These are phyloP conservation scores for Euzophera pinguis DNA, from an alignment of 2,888 invertebrate species.

Conservation along the genomic window DNA sequence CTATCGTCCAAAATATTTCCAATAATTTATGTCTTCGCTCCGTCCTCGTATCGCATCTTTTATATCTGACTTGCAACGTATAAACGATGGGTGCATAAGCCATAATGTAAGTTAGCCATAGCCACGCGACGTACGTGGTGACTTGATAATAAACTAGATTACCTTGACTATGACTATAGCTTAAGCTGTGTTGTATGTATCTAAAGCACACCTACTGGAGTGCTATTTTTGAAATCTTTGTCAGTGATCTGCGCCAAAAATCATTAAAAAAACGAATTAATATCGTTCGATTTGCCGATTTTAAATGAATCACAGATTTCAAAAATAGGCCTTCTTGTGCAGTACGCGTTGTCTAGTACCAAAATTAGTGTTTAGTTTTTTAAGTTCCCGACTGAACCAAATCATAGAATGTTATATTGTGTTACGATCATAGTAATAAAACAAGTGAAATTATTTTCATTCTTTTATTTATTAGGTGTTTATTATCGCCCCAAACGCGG, in stretches of 20 bases:
- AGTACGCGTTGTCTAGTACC: constrained; percentile 60
- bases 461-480: constrained; percentile 35
- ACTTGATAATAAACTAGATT: constrained; percentile 31
- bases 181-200: constrained; percentile 32
- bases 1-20: too few relatives aligned
- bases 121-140: constrained; percentile 37
- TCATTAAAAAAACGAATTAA: too few relatives aligned
- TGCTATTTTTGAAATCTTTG: too few relatives aligned
- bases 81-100: constrained; percentile 50
- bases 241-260: too few relatives aligned
- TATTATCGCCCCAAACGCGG: constrained; percentile 19
- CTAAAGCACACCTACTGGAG: constrained; percentile 34
- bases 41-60: too few relatives aligned
- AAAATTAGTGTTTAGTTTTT: constrained; percentile 71
- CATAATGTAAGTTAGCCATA: constrained; percentile 58
- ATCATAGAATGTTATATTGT: constrained; percentile 71
- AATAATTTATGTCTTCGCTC: too few relatives aligned
- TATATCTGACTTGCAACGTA: constrained; percentile 19
- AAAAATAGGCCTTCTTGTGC: too few relatives aligned
- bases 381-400: constrained; percentile 80
- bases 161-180: constrained; percentile 15
- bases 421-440: constrained; percentile 70
- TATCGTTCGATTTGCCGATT: too few relatives aligned
- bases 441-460: constrained; percentile 41
- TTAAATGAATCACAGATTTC: too few relatives aligned